Conservation (phyloP, 2,797 vertebrate species). For the Craterocephalus amniculus region DNA sequence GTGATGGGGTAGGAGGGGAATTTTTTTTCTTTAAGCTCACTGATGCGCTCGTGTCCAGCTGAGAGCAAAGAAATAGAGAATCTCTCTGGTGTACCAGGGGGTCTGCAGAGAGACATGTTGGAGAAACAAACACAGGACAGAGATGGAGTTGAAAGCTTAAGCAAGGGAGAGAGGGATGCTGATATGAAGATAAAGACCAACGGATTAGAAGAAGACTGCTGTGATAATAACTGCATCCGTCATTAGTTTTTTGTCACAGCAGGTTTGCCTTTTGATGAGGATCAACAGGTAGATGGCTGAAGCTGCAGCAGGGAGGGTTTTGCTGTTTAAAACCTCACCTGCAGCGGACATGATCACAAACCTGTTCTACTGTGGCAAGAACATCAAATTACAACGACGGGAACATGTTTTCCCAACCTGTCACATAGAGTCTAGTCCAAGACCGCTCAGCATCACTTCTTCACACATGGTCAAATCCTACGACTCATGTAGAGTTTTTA, state of each 20-base stretch:
- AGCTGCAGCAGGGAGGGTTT: slow-evolving; percentile 7
- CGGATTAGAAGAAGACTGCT: slow-evolving; percentile 40
- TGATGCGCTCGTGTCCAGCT: slow-evolving; percentile 70
- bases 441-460: neutral
- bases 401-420: neutral
- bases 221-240: slow-evolving; percentile 46
- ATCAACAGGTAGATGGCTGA: slow-evolving; percentile 4
- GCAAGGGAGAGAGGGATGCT: neutral
- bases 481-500: no score
- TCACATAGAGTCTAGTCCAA: neutral
- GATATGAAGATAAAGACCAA: slow-evolving; percentile 28
- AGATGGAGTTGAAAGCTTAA: slow-evolving; percentile 11
- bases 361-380: neutral
- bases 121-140: slow-evolving; percentile 21
- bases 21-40: slow-evolving; percentile 52
- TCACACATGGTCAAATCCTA: neutral
- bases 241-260: slow-evolving; percentile 17
- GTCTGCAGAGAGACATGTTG: slow-evolving; percentile 41
- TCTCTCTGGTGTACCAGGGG: slow-evolving; percentile 55
- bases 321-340: slow-evolving; percentile 16
- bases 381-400: neutral
- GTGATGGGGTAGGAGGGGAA: slow-evolving; percentile 12
- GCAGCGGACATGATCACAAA: slow-evolving; percentile 13
- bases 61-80: slow-evolving; percentile 70
- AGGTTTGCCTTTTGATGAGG: neutral